Evolutionary conservation across 2,113 vertebrate genomes (phyloP).

Genomic region (Tor tambroides): DNA sequence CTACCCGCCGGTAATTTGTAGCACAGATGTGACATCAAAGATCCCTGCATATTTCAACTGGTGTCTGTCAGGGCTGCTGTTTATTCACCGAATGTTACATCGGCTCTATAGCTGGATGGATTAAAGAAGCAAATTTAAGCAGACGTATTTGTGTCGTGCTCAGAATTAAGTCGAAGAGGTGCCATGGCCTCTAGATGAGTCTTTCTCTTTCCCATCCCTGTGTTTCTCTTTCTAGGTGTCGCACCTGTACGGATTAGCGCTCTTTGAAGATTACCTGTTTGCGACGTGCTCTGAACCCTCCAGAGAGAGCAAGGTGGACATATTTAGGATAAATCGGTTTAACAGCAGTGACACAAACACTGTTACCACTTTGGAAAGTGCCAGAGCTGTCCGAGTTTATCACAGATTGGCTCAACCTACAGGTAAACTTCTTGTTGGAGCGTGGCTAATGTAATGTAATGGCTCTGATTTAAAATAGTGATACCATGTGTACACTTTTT

Average conservation of each 20-base stretch:
- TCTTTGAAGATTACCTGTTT: conserved; percentile 88
- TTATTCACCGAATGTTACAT: background rate
- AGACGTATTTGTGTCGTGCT: conserved; percentile 12
- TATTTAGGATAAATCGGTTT: conserved; percentile 83
- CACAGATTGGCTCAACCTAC: conserved; percentile 81
- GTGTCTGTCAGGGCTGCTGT: conserved; percentile 29
- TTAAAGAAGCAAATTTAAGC: conserved; percentile 22
- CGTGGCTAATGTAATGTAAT: background rate
- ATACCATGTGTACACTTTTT: too few species aligned
- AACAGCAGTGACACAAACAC: conserved; percentile 75
- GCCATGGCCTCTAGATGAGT: conserved; percentile 14
- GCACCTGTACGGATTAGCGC: conserved; percentile 79
- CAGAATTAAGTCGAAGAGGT: conserved; percentile 10
- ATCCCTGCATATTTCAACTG: conserved; percentile 11
- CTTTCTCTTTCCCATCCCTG: conserved; percentile 23
- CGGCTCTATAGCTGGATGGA: background rate
- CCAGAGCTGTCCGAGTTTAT: conserved; percentile 76
- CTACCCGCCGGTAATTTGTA: conserved; percentile 5
- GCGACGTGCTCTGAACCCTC: conserved; percentile 74
- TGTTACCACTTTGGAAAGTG: conserved; percentile 72
- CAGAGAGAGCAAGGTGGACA: conserved; percentile 63
- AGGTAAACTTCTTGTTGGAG: conserved; percentile 69
- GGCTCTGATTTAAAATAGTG: too few species aligned
- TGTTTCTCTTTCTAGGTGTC: conserved; percentile 72
- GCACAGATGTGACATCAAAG: conserved; percentile 45